These are phyloP conservation scores for Drepanosiphum platanoidis DNA, from an alignment of 2,888 invertebrate species.

Conservation along the genomic window DNA sequence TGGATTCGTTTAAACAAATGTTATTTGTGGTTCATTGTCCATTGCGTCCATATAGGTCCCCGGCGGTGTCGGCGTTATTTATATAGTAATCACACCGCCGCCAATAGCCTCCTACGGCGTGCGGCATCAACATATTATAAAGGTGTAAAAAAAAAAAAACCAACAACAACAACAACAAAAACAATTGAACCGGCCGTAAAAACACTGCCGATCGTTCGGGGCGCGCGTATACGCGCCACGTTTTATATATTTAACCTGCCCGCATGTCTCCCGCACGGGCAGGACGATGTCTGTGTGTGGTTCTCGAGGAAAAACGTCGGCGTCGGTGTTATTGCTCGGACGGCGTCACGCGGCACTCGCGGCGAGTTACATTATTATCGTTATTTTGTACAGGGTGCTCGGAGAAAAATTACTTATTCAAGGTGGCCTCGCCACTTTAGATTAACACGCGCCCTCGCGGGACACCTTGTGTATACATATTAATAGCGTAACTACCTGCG, in stretches of 20 bases:
- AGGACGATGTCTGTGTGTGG: neutral
- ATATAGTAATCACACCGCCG: slow-evolving; percentile 18
- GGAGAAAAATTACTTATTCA: neutral
- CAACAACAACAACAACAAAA: neutral
- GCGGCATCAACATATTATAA: neutral
- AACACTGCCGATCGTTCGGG: too few relatives aligned
- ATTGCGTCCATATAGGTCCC: neutral
- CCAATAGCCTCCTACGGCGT: neutral
- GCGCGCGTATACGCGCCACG: too few relatives aligned
- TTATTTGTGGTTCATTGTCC: neutral
- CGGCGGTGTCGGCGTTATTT: neutral
- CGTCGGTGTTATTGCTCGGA: too few relatives aligned
- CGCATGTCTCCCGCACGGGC: neutral
- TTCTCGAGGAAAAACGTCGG: neutral
- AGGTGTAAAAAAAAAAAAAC: neutral
- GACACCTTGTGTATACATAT: slow-evolving; percentile 13
- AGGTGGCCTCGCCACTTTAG: neutral
- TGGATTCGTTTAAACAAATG: slow-evolving; percentile 29
- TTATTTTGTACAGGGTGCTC: neutral
- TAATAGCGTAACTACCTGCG: neutral
- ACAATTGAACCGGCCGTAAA: too few relatives aligned
- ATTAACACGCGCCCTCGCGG: neutral
- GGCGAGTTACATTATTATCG: too few relatives aligned
- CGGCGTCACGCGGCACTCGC: too few relatives aligned
- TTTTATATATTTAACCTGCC: too few relatives aligned